A percentile compares a stretch with the other conserved stretches of the same genome.
phyloP scores from a whole-genome alignment of 2,113 vertebrate species.

The Peromyscus leucopus region DNA sequence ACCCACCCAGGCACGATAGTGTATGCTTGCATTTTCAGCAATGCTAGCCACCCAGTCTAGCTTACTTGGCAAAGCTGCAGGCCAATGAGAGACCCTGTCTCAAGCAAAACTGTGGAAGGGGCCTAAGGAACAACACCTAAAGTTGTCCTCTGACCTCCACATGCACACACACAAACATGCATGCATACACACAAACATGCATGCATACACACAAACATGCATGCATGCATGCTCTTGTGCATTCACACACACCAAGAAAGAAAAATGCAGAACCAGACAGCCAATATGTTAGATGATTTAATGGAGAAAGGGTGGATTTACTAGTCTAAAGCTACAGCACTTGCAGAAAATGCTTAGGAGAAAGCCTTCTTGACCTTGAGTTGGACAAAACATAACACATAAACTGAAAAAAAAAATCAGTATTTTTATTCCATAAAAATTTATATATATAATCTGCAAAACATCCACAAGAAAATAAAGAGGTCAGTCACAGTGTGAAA shows the following conservation, averaged over 20 bases:
- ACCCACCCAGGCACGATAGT: too few relatives aligned
- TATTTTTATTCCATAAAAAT: slow-evolving; percentile 13
- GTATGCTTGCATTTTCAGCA: not conserved
- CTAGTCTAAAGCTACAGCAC: not conserved
- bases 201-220: not conserved
- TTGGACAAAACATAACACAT: not conserved
- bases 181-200: not conserved
- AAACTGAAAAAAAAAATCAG: not conserved
- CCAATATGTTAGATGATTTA: not conserved
- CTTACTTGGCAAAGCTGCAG: not conserved
- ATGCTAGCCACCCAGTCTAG: not conserved
- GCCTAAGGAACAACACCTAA: not conserved
- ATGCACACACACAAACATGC: not conserved
- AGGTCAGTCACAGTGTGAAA: not conserved
- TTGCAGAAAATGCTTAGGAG: not conserved
- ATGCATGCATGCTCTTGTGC: not conserved
- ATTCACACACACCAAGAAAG: not conserved
- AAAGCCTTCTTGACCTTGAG: not conserved
- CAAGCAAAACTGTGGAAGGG: not conserved
- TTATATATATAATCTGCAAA: not conserved
- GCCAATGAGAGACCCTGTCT: not conserved
- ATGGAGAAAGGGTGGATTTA: slow-evolving; percentile 15
- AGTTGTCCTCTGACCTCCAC: not conserved
- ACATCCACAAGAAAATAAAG: not conserved
- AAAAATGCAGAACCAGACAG: not conserved